Evolutionary conservation across 2,113 vertebrate species (phyloP), one percentile per base, ranked within the genome.

Genomic region (Oophaga pumilio): DNA sequence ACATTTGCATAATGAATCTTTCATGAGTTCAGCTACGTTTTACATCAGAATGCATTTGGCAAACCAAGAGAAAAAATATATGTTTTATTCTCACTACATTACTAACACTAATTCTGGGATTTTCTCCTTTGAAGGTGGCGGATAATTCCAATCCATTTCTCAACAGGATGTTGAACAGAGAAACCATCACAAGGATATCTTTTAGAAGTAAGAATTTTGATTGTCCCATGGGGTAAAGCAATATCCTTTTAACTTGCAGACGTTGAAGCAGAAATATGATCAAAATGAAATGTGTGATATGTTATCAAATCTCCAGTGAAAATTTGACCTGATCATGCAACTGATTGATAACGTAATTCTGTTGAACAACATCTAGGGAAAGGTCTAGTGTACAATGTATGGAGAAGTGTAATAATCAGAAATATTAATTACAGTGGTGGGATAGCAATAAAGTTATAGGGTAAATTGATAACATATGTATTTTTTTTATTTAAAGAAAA

Each of bases 101-200:
- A 73, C 50, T 20, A 69, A 80, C 9, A 71, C 87, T 89, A 84
- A 80, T 85, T 89, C 83, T 85, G 33, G 69, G 82, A 50, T 85
- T 62, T 89, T 33, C 77, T 85, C 28, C 53, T 85, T 80, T 89
- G 82, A 85, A 84, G 76, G 22, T 86, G 59, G 78, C 87, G 62
- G 71, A 86, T 53, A 89, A 76, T n/a, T 89, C 88, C 59, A 90
- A 88, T 86, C 84, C 90, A 59, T 88, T 94, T 92, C 92, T 94
- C 87, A 94, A 91, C 87, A 92, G 92, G 59, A 92, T 94, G 87
- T 91, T 94, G 66, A 93, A 93, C 89, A 91, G 93, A 18, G 93
- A 94, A 43, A 94, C 93, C 52, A 93, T 94, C 89, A 94, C 90
- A 78, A 85, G 80, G 71, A 88, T 91, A 78, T 90, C 88, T 73